phyloP scores from a whole-genome alignment of 2,113 vertebrate genomes.

The Clarias magur region DNA sequence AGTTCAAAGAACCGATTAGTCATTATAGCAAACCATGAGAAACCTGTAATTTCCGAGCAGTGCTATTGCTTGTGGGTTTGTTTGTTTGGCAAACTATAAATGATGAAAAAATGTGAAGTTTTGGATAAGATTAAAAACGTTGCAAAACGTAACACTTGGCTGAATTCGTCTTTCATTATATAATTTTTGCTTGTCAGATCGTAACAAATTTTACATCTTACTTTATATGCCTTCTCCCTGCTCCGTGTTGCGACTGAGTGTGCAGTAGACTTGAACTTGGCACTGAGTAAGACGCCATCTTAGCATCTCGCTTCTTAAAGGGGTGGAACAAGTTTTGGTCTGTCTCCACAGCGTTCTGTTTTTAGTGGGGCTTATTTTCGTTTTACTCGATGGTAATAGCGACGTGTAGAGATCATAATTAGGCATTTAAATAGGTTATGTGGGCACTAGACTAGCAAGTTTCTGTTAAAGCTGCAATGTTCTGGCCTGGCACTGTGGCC shows the following conservation, averaged over 20 bases:
- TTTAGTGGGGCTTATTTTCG: background rate
- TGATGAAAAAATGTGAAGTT: constrained; percentile 77
- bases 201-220: constrained; percentile 19
- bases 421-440: background rate
- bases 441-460: background rate
- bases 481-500: background rate
- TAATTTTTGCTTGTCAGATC: constrained; percentile 40
- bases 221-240: constrained; percentile 34
- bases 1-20: constrained; percentile 65
- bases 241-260: constrained; percentile 53
- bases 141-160: constrained; percentile 69
- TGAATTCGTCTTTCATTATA: constrained; percentile 62
- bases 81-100: constrained; percentile 79
- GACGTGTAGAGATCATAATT: background rate
- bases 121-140: constrained; percentile 79
- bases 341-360: constrained; percentile 7
- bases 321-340: constrained; percentile 46
- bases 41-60: constrained; percentile 71
- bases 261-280: constrained; percentile 77
- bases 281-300: constrained; percentile 74
- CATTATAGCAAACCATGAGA: constrained; percentile 63
- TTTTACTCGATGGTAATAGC: background rate
- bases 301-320: constrained; percentile 63
- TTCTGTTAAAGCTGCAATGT: background rate
- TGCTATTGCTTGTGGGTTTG: constrained; percentile 75